Conservation (phyloP, 2,797 vertebrate species). For the Morelia viridis region DNA sequence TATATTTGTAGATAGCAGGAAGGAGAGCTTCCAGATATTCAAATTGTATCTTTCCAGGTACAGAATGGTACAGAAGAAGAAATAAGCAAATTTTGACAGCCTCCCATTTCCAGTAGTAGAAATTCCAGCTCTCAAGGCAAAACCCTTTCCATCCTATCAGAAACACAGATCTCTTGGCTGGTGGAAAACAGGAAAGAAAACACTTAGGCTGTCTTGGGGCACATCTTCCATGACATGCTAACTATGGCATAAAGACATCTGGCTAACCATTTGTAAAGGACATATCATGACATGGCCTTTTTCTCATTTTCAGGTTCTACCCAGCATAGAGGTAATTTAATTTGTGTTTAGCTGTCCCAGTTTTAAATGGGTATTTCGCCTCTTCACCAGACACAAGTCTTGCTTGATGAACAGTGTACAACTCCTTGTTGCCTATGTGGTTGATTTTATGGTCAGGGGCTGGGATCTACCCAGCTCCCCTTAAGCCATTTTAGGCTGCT, state of each 20-base stretch:
- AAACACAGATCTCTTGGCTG: not conserved
- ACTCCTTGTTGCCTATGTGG: not conserved
- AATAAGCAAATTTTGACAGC: not conserved
- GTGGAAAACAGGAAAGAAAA: not conserved
- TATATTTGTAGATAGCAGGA: not conserved
- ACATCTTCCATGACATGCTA: not conserved
- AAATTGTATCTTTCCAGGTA: not conserved
- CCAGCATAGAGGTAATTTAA: not conserved
- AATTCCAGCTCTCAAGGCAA: not conserved
- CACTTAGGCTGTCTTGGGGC: not conserved
- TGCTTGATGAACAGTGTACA: not conserved
- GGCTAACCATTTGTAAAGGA: too few relatives aligned
- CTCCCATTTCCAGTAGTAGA: not conserved
- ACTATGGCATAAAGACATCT: not conserved
- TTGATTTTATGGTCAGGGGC: not conserved
- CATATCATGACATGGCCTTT: not conserved
- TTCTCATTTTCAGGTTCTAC: not conserved
- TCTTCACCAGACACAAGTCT: not conserved
- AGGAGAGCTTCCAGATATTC: not conserved
- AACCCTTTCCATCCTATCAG: not conserved
- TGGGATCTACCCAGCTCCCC: not conserved
- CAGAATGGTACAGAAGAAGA: not conserved
- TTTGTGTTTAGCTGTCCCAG: not conserved
- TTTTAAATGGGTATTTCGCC: not conserved
- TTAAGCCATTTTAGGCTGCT: not conserved